Evolutionary conservation across 2,888 invertebrate species (phyloP).

Genomic region (Autographa gamma): DNA sequence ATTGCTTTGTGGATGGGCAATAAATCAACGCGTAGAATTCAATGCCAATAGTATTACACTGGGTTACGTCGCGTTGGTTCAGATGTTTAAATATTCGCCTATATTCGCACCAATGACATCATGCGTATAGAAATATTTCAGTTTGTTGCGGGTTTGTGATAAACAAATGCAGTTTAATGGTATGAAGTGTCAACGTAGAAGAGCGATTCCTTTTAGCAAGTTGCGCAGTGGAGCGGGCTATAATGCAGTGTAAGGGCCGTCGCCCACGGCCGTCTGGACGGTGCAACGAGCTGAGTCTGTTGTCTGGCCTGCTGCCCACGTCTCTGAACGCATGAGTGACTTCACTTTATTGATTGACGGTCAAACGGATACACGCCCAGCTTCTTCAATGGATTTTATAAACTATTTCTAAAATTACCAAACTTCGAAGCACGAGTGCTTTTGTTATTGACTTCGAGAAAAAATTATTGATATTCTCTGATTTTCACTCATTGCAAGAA

Average conservation of each 20-base stretch:
- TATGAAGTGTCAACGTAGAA: background rate
- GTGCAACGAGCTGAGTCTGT: slow-evolving; percentile 21
- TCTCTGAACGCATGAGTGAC: slow-evolving; percentile 25
- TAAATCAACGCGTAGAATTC: slow-evolving; percentile 41
- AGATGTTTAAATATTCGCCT: slow-evolving; percentile 49
- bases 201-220: slow-evolving; percentile 9
- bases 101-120: slow-evolving; percentile 58
- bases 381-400: slow-evolving; percentile 2
- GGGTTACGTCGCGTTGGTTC: slow-evolving; percentile 35
- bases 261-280: slow-evolving; percentile 19
- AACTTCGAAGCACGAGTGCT: background rate
- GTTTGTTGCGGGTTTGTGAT: slow-evolving; percentile 17
- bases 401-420: slow-evolving; percentile 12
- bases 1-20: slow-evolving; percentile 21
- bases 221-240: slow-evolving; percentile 21
- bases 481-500: background rate
- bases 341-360: slow-evolving; percentile 29
- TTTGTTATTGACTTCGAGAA: slow-evolving; percentile 2
- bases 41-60: slow-evolving; percentile 46
- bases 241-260: slow-evolving; percentile 30
- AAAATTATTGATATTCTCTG: slow-evolving; percentile 8
- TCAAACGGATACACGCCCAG: slow-evolving; percentile 15
- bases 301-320: slow-evolving; percentile 43
- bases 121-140: slow-evolving; percentile 32
- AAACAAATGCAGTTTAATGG: slow-evolving; percentile 20